Percentiles rank a stretch among this genome's conserved stretches.
Evolutionary conservation across 2,888 invertebrate species (phyloP).

Genomic region (Caenorhabditis sp.): DNA sequence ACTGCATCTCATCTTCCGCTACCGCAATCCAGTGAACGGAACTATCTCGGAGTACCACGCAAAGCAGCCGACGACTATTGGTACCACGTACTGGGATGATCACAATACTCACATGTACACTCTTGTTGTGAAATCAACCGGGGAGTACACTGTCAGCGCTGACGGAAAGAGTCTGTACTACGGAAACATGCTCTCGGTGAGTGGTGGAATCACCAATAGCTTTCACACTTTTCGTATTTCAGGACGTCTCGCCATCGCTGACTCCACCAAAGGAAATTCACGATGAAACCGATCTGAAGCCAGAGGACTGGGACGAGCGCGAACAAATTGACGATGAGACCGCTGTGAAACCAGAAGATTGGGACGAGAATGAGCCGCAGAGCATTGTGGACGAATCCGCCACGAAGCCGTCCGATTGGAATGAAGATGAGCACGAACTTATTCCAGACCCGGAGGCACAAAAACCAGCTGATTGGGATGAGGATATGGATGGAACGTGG

Average conservation of each 20-base stretch:
- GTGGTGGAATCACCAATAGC: too few relatives aligned
- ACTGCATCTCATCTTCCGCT: conserved; percentile 92
- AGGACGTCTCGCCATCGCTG: conserved; percentile 85
- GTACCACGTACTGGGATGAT: conserved; percentile 86
- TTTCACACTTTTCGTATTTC: too few relatives aligned
- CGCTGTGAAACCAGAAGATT: conserved; percentile 91
- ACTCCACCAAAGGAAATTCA: conserved; percentile 95
- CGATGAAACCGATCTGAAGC: conserved; percentile 88
- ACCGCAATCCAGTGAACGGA: conserved; percentile 93
- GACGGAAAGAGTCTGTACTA: conserved; percentile 83
- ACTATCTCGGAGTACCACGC: conserved; percentile 91
- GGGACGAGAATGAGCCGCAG: conserved; percentile 88
- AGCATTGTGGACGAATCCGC: conserved; percentile 84
- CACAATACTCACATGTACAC: conserved; percentile 92
- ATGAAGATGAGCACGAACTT: conserved; percentile 90
- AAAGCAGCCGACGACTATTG: conserved; percentile 86
- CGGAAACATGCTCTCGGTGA: conserved; percentile 73
- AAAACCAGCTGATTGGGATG: conserved; percentile 96
- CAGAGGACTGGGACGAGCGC: conserved; percentile 94
- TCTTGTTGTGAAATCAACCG: conserved; percentile 87
- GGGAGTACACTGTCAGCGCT: conserved; percentile 87
- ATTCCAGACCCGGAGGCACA: conserved; percentile 88
- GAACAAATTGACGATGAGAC: conserved; percentile 77
- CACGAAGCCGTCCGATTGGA: conserved; percentile 78
- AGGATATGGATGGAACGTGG: conserved; percentile 99